Evolutionary conservation across 2,888 invertebrate species (phyloP), one percentile per base, ranked within the genome.

Genomic region (Zelleria hepariella): DNA sequence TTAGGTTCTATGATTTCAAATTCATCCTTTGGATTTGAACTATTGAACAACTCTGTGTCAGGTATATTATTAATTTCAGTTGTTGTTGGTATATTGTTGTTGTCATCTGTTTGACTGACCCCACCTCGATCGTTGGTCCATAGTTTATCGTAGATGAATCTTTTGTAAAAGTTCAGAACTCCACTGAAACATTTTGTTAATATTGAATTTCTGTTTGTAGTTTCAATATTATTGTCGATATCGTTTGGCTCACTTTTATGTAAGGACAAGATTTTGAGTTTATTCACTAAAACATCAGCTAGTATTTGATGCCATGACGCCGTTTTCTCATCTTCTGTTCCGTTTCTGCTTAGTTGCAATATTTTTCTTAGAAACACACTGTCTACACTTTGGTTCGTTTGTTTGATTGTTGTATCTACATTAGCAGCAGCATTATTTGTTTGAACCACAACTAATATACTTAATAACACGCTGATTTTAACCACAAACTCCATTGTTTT

Each of bases 261-360:
- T 74, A 75, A 48, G 75, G 24, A 70, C 63, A 82, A 75, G 72
- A 80, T 71, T 63, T 73, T 77, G 66, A 83, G 76, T 69, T 74
- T 79, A 61, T 78, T 80, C 66, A 85, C 78, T 63, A 86, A 69
- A 60, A 78, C 76, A 63, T 81, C 78, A 5, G 86, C 86, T 47
- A 86, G 66, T 60, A 86, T 75, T 63, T 82, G 80, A 69, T 82
- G 85, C 86, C 85, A 86, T 59, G 78, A 72, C 62, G 73, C 67
- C 59, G 75, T 73, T 66, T 76, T 75, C 58, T 67, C 63, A 53
- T 75, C 74, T 58, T 70, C 69, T 60, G 65, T 52, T 42, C 65
- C 64, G 62, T 66, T 62, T 59, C 65, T 62, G 69, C 78, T 71
- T 62, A 75, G 68, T 70, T 75, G 78, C 68, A 78, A 81, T 73